Conservation (phyloP, 2,888 invertebrate genomes). For the Alitta virens region DNA sequence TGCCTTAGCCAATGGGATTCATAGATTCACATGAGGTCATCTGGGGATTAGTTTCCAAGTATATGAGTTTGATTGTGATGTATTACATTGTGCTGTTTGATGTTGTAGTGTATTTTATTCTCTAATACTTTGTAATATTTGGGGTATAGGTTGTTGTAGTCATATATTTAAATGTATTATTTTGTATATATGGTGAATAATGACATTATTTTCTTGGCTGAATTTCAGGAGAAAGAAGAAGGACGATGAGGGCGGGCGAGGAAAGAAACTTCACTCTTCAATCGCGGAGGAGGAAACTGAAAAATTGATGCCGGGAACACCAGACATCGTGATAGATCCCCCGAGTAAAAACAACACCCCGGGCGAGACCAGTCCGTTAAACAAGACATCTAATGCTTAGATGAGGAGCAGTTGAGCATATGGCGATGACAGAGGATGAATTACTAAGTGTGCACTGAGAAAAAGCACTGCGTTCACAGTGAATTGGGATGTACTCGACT, state of each 20-base stretch:
- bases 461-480: too few species aligned
- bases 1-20: background rate
- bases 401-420: too few species aligned
- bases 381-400: background rate
- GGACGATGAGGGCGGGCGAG: background rate
- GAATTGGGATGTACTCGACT: too few species aligned
- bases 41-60: too few species aligned
- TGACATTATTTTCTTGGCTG: background rate
- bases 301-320: constrained; percentile 13
- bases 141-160: too few species aligned
- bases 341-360: constrained; percentile 7
- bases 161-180: too few species aligned
- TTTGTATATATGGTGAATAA: background rate
- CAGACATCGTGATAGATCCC: constrained; percentile 25
- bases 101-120: too few species aligned
- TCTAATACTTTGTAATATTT: too few species aligned
- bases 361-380: background rate
- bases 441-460: too few species aligned
- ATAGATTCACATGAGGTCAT: background rate
- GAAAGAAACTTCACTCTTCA: constrained; percentile 32
- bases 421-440: too few species aligned
- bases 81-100: too few species aligned
- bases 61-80: too few species aligned
- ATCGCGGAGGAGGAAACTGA: constrained; percentile 27
- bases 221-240: constrained; percentile 1